phyloP scores from a whole-genome alignment of 2,888 invertebrate species.

The Adineta ricciae region DNA sequence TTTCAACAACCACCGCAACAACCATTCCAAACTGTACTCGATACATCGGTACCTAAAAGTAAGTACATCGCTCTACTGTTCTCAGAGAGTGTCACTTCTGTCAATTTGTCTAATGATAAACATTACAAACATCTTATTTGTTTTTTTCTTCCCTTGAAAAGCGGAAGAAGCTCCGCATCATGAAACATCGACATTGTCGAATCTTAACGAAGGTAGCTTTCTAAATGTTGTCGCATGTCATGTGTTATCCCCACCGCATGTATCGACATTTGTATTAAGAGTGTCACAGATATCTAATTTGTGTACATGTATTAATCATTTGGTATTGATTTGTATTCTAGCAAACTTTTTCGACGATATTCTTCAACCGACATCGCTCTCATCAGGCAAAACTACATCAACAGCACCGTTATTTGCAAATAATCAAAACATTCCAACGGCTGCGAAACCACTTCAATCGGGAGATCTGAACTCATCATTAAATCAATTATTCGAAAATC shows the following conservation, averaged over 20 bases:
- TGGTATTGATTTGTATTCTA: background rate
- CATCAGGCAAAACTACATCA: background rate
- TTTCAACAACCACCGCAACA: background rate
- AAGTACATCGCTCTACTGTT: background rate
- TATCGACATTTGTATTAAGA: background rate
- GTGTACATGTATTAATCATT: background rate
- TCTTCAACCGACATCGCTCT: background rate
- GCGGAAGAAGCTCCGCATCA: background rate
- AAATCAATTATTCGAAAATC: slow-evolving; percentile 12
- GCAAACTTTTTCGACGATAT: slow-evolving; percentile 15
- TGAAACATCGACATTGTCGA: background rate
- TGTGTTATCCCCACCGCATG: background rate
- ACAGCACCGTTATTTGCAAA: background rate
- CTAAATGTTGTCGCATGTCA: background rate
- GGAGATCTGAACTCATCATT: slow-evolving; percentile 2
- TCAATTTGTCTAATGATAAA: background rate
- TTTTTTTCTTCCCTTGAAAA: background rate
- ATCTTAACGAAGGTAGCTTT: background rate
- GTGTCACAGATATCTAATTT: background rate
- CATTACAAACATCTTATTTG: background rate
- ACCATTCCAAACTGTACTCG: background rate
- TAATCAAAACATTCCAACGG: background rate
- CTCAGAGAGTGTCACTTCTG: background rate
- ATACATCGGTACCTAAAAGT: background rate
- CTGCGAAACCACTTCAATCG: background rate